Percentiles rank a stretch among this genome's conserved stretches.
Evolutionary conservation across 2,797 vertebrate genomes (phyloP).

Genomic region (Poeciliopsis paucimaculata): DNA sequence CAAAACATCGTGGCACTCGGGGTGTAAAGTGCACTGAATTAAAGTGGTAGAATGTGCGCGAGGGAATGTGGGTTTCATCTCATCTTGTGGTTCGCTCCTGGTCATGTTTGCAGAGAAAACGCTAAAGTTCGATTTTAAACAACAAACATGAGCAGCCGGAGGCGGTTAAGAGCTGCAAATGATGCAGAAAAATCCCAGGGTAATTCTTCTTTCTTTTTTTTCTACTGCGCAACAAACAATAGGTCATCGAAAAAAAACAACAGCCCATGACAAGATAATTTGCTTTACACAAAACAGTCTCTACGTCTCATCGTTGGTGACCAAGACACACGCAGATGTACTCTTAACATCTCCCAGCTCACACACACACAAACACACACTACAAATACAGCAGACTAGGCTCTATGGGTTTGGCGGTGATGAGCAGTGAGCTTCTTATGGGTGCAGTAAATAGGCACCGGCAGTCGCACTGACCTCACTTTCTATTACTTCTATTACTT

Average conservation of each 20-base stretch:
- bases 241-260: conserved; percentile 21
- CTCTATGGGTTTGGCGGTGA: conserved; percentile 68
- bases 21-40: conserved; percentile 71
- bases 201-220: conserved; percentile 16
- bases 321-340: conserved; percentile 45
- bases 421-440: conserved; percentile 64
- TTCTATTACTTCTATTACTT: conserved; percentile 48
- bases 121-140: conserved; percentile 21
- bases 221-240: conserved; percentile 18
- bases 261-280: conserved; percentile 21
- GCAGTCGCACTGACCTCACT: conserved; percentile 46
- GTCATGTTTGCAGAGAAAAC: conserved; percentile 32
- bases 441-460: conserved; percentile 46
- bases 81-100: conserved; percentile 29
- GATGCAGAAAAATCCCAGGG: conserved; percentile 25
- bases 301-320: conserved; percentile 25
- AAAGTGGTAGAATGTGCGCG: conserved; percentile 54
- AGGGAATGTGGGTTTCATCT: conserved; percentile 63
- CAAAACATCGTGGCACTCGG: conserved; percentile 38
- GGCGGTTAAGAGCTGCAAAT: conserved; percentile 33
- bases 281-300: conserved; percentile 38
- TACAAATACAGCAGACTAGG: conserved; percentile 68
- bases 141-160: conserved; percentile 24
- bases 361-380: conserved; percentile 44
- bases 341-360: conserved; percentile 33